Conservation (phyloP, 2,888 invertebrate genomes). For the Clistopyga incitator region DNA sequence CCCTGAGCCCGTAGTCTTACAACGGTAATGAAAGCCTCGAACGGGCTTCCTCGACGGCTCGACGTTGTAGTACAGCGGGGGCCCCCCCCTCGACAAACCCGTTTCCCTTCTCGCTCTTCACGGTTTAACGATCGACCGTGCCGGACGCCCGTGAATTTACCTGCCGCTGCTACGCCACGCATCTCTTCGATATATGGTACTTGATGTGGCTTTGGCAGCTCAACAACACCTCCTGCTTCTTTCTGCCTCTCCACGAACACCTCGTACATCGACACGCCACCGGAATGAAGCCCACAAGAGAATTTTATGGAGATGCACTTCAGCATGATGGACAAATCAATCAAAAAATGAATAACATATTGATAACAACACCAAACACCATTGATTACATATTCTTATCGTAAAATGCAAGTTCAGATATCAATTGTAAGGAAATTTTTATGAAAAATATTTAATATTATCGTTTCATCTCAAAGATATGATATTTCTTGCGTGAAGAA, state of each 20-base stretch:
- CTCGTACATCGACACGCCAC: neutral
- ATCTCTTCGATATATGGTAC: constrained; percentile 45
- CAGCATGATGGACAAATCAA: neutral
- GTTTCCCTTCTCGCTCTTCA: constrained; percentile 74
- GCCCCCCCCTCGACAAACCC: constrained; percentile 72
- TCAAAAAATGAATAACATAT: neutral
- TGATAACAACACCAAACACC: neutral
- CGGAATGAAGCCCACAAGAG: neutral
- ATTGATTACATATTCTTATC: neutral
- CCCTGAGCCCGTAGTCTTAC: constrained; percentile 80
- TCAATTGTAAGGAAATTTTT: too few species aligned
- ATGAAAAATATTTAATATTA: too few species aligned
- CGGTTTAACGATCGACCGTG: constrained; percentile 67
- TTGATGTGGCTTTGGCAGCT: constrained; percentile 44
- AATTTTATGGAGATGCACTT: neutral
- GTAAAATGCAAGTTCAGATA: too few species aligned
- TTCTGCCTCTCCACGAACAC: constrained; percentile 34
- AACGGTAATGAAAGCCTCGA: constrained; percentile 80
- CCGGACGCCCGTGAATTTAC: constrained; percentile 59
- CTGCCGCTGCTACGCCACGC: constrained; percentile 31
- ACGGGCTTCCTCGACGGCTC: constrained; percentile 76
- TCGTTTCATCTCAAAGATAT: neutral
- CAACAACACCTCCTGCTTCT: constrained; percentile 27
- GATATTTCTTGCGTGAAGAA: neutral
- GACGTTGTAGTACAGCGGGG: constrained; percentile 56